A percentile compares a stretch with the other conserved stretches of the same genome.
These are phyloP conservation scores for Aphyosemion australe DNA, from an alignment of 2,113 vertebrate genomes.

Conservation along the genomic window DNA sequence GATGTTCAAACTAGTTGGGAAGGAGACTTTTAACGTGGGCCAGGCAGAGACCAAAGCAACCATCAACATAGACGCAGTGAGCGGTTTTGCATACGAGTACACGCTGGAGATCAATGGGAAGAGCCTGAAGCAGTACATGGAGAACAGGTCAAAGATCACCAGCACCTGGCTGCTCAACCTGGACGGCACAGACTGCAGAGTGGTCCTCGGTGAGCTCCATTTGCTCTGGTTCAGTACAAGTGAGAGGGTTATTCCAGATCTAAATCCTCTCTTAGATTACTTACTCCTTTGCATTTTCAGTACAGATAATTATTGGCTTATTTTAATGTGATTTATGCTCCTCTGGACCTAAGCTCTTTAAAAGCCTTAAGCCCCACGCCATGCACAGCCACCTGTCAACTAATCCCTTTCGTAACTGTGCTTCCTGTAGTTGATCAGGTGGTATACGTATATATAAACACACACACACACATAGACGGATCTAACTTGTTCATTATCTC, in stretches of 20 bases:
- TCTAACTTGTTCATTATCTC: slow-evolving; percentile 7
- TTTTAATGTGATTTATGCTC: slow-evolving; percentile 11
- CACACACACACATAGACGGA: too few relatives aligned
- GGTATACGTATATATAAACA: too few relatives aligned
- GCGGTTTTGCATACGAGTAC: slow-evolving; percentile 97
- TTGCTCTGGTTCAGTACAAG: neutral
- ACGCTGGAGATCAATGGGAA: slow-evolving; percentile 97
- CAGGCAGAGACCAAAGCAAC: slow-evolving; percentile 89
- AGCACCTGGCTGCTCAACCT: slow-evolving; percentile 93
- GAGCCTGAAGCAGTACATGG: slow-evolving; percentile 95
- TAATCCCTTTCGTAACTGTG: slow-evolving; percentile 48
- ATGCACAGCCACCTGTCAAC: slow-evolving; percentile 33
- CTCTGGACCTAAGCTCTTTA: slow-evolving; percentile 50
- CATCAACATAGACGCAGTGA: slow-evolving; percentile 94
- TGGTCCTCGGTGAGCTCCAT: slow-evolving; percentile 89
- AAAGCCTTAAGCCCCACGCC: slow-evolving; percentile 32
- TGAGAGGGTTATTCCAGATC: too few relatives aligned
- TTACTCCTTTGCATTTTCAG: neutral
- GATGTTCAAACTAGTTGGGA: slow-evolving; percentile 99
- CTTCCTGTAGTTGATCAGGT: slow-evolving; percentile 28
- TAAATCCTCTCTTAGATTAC: neutral
- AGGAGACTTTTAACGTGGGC: slow-evolving; percentile 93
- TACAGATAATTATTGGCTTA: neutral
- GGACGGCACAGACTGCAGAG: slow-evolving; percentile 88
- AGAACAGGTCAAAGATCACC: slow-evolving; percentile 94